These are phyloP conservation scores for Nudaria mundana DNA, from an alignment of 2,888 invertebrate species.

Conservation along the genomic window DNA sequence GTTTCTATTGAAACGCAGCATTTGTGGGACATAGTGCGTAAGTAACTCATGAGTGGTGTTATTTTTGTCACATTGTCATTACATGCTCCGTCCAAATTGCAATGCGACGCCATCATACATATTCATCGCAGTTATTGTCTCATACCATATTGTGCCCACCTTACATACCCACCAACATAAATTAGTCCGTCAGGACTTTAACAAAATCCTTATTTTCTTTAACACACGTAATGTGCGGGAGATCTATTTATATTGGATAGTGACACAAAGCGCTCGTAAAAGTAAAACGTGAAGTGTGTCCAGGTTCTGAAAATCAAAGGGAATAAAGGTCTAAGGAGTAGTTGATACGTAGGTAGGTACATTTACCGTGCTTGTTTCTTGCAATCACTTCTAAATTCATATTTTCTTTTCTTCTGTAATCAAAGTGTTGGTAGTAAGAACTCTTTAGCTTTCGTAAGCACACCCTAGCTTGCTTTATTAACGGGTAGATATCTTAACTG, in stretches of 20 bases:
- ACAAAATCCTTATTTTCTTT: background rate
- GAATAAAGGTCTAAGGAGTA: constrained; percentile 40
- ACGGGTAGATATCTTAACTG: no score
- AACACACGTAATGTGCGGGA: constrained; percentile 12
- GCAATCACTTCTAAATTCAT: no score
- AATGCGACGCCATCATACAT: constrained; percentile 71
- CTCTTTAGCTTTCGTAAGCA: no score
- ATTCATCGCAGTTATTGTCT: constrained; percentile 73
- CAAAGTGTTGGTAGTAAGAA: no score
- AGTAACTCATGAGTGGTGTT: constrained; percentile 43
- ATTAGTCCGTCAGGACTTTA: constrained; percentile 30
- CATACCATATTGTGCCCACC: constrained; percentile 60
- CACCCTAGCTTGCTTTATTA: no score
- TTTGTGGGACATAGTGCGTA: constrained; percentile 15
- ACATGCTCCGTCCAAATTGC: constrained; percentile 74
- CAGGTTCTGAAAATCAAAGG: constrained; percentile 49
- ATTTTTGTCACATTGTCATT: constrained; percentile 77
- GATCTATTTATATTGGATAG: constrained; percentile 33
- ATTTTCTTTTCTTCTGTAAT: no score
- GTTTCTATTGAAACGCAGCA: background rate
- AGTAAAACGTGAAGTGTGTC: constrained; percentile 61
- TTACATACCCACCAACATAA: constrained; percentile 40
- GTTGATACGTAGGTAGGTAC: constrained; percentile 49
- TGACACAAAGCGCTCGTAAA: constrained; percentile 62
- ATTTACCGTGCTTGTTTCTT: no score